A percentile compares a stretch with the other conserved stretches of the same genome.
Evolutionary conservation across 2,888 invertebrate species (phyloP).

Genomic region (Buathra laborator): DNA sequence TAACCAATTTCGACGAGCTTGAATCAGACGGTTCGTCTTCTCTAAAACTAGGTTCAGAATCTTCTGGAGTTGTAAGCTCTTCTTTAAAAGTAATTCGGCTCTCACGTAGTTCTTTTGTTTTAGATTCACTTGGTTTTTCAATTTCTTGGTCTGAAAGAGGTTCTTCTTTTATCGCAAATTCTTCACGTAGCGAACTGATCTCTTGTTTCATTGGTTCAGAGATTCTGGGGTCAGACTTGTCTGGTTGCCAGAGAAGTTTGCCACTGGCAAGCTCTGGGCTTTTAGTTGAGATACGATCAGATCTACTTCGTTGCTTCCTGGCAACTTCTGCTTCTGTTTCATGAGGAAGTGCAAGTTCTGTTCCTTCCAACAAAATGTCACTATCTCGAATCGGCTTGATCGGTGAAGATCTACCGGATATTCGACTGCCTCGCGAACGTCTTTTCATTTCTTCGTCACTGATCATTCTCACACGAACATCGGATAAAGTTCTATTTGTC

Average conservation of each 20-base stretch:
- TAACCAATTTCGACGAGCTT: background rate
- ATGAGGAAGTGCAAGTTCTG: too few relatives aligned
- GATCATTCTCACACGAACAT: constrained; percentile 30
- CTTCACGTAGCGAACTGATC: constrained; percentile 12
- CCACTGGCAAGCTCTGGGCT: constrained; percentile 13
- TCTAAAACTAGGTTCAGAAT: background rate
- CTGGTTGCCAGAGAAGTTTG: constrained; percentile 40
- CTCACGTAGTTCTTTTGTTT: background rate
- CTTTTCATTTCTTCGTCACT: constrained; percentile 26
- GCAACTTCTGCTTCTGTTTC: background rate
- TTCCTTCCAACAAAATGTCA: constrained; percentile 8
- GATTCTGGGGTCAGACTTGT: constrained; percentile 22
- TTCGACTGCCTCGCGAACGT: constrained; percentile 19
- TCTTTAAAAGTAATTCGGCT: background rate
- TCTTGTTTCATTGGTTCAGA: background rate
- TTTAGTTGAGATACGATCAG: background rate
- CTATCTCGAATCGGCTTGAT: constrained; percentile 50
- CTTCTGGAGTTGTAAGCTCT: background rate
- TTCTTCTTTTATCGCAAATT: constrained; percentile 19
- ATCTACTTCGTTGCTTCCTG: background rate
- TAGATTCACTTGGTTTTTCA: background rate
- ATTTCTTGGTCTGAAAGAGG: too few relatives aligned
- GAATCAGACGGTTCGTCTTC: constrained; percentile 37
- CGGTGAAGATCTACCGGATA: constrained; percentile 4
- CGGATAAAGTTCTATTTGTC: constrained; percentile 6